These are phyloP conservation scores for Matsumyia berberina DNA, from an alignment of 2,888 invertebrate species.

Conservation along the genomic window DNA sequence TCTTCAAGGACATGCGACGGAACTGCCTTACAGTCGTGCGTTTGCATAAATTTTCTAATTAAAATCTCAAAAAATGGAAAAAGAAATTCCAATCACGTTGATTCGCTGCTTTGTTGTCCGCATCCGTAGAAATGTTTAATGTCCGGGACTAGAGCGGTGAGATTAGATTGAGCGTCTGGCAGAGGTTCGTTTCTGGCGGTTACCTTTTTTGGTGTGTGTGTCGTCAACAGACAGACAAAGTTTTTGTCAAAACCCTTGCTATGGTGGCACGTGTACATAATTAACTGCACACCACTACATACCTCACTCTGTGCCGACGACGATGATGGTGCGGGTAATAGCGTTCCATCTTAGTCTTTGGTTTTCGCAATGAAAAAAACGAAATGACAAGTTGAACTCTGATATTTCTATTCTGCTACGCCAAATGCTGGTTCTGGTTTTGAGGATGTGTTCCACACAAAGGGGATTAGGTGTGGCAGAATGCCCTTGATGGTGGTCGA, in stretches of 20 bases:
- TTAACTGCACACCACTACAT: conserved; percentile 58
- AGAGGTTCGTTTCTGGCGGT: conserved; percentile 8
- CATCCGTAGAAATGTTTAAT: conserved; percentile 6
- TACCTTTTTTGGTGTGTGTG: background rate
- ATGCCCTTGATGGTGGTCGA: conserved; percentile 31
- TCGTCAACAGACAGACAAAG: conserved; percentile 14
- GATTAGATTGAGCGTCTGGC: conserved; percentile 4
- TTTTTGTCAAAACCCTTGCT: background rate
- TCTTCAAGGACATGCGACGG: conserved; percentile 30
- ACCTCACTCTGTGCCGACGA: background rate
- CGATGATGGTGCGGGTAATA: conserved; percentile 18
- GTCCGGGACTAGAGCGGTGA: background rate
- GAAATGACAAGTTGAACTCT: conserved; percentile 38
- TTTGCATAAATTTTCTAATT: conserved; percentile 45
- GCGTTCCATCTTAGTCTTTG: conserved; percentile 11
- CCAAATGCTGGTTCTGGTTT: background rate
- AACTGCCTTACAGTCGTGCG: conserved; percentile 12
- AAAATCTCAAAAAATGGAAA: conserved; percentile 19
- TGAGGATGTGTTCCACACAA: conserved; percentile 4
- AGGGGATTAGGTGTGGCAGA: conserved; percentile 1
- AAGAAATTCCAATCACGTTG: conserved; percentile 32
- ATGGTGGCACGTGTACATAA: conserved; percentile 52
- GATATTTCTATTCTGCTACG: conserved; percentile 26
- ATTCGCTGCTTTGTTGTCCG: conserved; percentile 24
- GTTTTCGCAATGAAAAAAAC: background rate